phyloP scores from a whole-genome alignment of 2,797 vertebrate species.

The Acridotheres tristis region DNA sequence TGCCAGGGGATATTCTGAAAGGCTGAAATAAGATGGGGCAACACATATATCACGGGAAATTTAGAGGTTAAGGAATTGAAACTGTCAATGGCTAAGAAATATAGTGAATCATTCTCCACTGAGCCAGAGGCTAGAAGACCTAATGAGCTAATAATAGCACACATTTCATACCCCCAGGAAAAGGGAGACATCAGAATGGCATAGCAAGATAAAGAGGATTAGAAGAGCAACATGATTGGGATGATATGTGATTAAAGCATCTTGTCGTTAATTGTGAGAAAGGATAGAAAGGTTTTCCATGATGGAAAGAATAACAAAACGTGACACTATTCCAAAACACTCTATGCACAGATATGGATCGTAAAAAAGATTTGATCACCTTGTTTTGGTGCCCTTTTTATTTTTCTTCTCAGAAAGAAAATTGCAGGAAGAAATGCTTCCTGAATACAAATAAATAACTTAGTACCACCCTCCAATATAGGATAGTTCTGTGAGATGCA shows the following conservation, averaged over 20 bases:
- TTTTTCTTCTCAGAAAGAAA: background rate
- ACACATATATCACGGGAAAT: slow-evolving; percentile 46
- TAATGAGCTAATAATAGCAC: slow-evolving; percentile 54
- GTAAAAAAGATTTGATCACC: background rate
- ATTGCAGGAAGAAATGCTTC: background rate
- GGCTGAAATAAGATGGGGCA: slow-evolving; percentile 12
- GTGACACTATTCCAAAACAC: background rate
- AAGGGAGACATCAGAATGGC: slow-evolving; percentile 9
- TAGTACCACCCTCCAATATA: background rate
- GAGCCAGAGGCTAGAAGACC: slow-evolving; percentile 47
- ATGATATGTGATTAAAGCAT: slow-evolving; percentile 27
- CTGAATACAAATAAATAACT: background rate
- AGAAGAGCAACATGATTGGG: background rate
- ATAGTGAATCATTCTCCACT: slow-evolving; percentile 52
- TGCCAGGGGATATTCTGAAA: slow-evolving; percentile 1
- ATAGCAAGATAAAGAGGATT: slow-evolving; percentile 28
- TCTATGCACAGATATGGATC: background rate
- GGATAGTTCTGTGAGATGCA: background rate
- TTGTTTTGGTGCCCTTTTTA: background rate
- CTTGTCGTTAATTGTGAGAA: background rate
- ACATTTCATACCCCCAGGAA: background rate
- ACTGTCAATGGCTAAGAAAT: slow-evolving; percentile 42
- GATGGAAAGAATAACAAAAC: background rate
- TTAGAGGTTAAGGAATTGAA: slow-evolving; percentile 61
- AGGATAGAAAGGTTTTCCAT: background rate